These are phyloP conservation scores for Heliconius ismenius DNA, from an alignment of 2,888 invertebrate species.

Conservation along the genomic window DNA sequence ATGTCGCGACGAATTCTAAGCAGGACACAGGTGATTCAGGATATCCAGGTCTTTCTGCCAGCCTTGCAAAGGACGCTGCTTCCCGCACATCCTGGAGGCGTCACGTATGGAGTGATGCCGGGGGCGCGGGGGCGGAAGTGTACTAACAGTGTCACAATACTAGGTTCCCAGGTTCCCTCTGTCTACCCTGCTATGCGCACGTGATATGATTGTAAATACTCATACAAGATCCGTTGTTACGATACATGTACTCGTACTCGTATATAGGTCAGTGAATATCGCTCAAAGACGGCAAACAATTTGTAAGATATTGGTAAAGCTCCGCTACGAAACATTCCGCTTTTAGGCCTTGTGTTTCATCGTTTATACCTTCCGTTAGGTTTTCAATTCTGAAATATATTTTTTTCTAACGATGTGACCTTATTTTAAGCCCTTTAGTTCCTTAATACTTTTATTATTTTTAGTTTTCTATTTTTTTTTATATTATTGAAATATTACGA, in stretches of 20 bases:
- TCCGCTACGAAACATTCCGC: not conserved
- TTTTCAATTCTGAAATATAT: not conserved
- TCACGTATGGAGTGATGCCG: too few relatives aligned
- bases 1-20: too few relatives aligned
- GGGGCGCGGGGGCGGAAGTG: too few relatives aligned
- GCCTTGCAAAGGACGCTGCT: too few relatives aligned
- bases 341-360: not conserved
- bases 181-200: not conserved
- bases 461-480: too few relatives aligned
- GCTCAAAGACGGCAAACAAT: constrained; percentile 3
- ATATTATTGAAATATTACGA: not conserved
- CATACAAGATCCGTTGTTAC: not conserved
- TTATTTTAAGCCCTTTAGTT: not conserved
- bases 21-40: too few relatives aligned
- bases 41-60: too few relatives aligned
- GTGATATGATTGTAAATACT: not conserved
- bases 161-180: not conserved
- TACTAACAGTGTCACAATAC: not conserved
- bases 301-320: not conserved
- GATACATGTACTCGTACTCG: not conserved
- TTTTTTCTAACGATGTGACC: not conserved
- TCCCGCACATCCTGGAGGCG: too few relatives aligned
- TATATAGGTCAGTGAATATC: not conserved
- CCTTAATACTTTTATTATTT: not conserved
- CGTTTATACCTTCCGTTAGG: not conserved